Conservation (phyloP, 2,113 vertebrate genomes). For the Sigmodon hispidus region DNA sequence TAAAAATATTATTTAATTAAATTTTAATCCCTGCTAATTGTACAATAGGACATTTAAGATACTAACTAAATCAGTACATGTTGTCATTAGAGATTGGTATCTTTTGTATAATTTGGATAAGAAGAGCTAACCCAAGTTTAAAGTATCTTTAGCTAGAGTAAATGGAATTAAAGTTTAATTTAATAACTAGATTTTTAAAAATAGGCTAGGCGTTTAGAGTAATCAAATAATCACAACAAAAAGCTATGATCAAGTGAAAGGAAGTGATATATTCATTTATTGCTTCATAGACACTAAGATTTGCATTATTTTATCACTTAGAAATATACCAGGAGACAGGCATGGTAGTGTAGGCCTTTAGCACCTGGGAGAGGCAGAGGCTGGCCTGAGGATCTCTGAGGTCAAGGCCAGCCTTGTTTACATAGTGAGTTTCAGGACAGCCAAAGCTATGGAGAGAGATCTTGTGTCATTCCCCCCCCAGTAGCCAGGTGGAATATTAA, state of each 20-base stretch:
- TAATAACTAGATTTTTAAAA: neutral
- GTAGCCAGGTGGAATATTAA: neutral
- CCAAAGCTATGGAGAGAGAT: neutral
- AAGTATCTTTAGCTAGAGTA: neutral
- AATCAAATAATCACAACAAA: neutral
- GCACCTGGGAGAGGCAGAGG: neutral
- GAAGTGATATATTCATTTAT: neutral
- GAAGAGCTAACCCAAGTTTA: neutral
- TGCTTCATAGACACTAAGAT: neutral
- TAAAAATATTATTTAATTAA: neutral
- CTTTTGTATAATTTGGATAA: neutral
- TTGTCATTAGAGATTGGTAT: neutral
- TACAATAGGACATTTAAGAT: neutral
- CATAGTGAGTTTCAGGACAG: neutral
- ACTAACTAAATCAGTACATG: neutral
- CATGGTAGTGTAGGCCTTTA: neutral
- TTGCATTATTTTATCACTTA: neutral
- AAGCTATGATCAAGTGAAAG: neutral
- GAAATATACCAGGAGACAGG: neutral
- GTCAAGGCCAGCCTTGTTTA: neutral
- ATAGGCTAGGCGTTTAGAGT: neutral
- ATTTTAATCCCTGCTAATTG: neutral
- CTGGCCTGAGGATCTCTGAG: neutral
- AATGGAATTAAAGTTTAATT: neutral
- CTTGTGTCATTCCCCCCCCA: neutral